Percentiles rank a stretch among this genome's conserved stretches.
Evolutionary conservation across 2,888 invertebrate species (phyloP).

Genomic region (Lathronympha strigana): DNA sequence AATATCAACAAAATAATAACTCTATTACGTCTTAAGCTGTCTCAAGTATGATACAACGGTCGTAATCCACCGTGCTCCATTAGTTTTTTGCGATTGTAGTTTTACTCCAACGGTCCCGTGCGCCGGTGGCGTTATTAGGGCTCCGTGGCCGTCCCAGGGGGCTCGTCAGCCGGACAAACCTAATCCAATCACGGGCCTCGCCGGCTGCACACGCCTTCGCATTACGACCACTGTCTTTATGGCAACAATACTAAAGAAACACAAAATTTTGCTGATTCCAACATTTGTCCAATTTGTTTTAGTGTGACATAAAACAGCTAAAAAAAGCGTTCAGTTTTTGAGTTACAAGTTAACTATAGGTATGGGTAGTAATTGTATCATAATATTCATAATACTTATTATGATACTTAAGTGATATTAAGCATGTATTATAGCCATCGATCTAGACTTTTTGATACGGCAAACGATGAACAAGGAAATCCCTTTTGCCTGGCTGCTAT

Average conservation of each 20-base stretch:
- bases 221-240: slow-evolving; percentile 47
- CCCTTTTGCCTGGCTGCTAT: no score
- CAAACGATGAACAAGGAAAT: no score
- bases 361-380: no score
- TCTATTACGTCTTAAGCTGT: background rate
- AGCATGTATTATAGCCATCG: no score
- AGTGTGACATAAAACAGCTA: slow-evolving; percentile 17
- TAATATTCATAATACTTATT: no score
- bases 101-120: slow-evolving; percentile 64
- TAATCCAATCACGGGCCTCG: slow-evolving; percentile 86
- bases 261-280: slow-evolving; percentile 20
- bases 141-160: slow-evolving; percentile 81
- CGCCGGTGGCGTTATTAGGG: slow-evolving; percentile 68
- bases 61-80: slow-evolving; percentile 11
- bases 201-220: slow-evolving; percentile 68
- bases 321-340: background rate
- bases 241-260: slow-evolving; percentile 25
- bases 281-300: slow-evolving; percentile 21
- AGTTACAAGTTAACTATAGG: no score
- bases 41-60: background rate
- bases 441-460: no score
- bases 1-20: background rate
- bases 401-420: no score
- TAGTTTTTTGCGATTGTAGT: slow-evolving; percentile 45
- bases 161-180: slow-evolving; percentile 85